Conservation (phyloP, 2,888 invertebrate species). For the Lasius fuliginosus region DNA sequence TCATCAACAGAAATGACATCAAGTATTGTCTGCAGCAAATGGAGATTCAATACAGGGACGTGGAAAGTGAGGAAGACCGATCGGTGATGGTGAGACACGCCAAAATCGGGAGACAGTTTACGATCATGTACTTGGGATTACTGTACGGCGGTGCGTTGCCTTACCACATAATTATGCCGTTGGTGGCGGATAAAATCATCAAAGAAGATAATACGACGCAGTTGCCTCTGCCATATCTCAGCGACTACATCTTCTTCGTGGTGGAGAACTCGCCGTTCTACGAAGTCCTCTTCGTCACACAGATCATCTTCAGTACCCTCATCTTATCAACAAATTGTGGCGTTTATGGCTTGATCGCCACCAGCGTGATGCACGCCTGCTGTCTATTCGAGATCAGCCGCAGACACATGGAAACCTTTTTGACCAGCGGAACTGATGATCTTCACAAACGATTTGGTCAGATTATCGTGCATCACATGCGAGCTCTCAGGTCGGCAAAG, state of each 20-base stretch:
- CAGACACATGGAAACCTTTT: conserved; percentile 47
- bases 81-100: conserved; percentile 71
- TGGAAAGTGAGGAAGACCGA: conserved; percentile 42
- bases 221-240: conserved; percentile 47
- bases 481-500: conserved; percentile 38
- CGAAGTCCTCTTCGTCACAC: conserved; percentile 75
- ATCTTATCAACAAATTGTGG: conserved; percentile 71
- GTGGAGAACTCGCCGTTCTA: conserved; percentile 70
- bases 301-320: conserved; percentile 71
- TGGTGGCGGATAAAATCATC: conserved; percentile 38
- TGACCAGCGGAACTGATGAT: conserved; percentile 14
- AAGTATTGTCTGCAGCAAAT: conserved; percentile 69
- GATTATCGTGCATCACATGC: conserved; percentile 12
- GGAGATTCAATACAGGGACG: conserved; percentile 68
- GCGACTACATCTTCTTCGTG: conserved; percentile 67
- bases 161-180: conserved; percentile 51
- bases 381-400: conserved; percentile 63
- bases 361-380: conserved; percentile 68
- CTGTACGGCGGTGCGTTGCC: conserved; percentile 61
- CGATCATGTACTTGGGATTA: conserved; percentile 20
- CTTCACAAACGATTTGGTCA: conserved; percentile 21
- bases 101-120: conserved; percentile 61
- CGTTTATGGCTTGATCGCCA: conserved; percentile 63
- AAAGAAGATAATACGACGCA: conserved; percentile 44
- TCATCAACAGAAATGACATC: conserved; percentile 63